Base-by-base conservation (phyloP, 2,888 invertebrate genomes). In the Amitus sp. region DNA sequence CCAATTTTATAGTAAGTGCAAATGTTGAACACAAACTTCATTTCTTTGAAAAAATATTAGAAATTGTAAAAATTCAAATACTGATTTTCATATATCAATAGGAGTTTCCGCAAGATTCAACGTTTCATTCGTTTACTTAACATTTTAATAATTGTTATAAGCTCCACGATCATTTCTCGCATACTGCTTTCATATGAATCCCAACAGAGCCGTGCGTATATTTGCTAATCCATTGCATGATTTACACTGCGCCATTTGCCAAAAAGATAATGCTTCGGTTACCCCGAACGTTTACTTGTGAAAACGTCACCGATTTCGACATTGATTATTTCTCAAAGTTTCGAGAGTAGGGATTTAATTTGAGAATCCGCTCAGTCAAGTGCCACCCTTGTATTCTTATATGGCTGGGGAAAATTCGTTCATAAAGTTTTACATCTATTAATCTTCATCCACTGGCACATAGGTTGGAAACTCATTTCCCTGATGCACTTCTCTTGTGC, bases 391-490 rank as follows among this genome's bases (percentile, higher is more conserved):
- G 18, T 33, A 49, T 47, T 50, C 50, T 56, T 50, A 40, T 19
- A 47, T 46, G 39, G 19, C 46, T 30, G 37, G 37, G 40, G 37
- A 56, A 50, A 49, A 45, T 49, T 50, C 19, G 39, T 20, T n/a
- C 20, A 20, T 42, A 56, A 56, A 56, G 46, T 56, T 56, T 56
- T 39, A 40, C 46, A 39, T 33, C 57, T 57, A 57, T 58, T 58
- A 60, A 60, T 60, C 54, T 49, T 60, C 54, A 49, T 60, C 49
- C 43, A 27, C 40, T 15, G 39, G 47, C 42, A 53, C 50, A 40
- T 50, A 59, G 54, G 59, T 59, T 59, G 49, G 50, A 50, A 59
- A 59, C 59, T 59, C 59, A 59, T 59, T 59, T 59, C 47, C 45
- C 53, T 59, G 59, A 59, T 54, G 53, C 46, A 59, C 53, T 49